A percentile compares a stretch with the other conserved stretches of the same genome.
Evolutionary conservation across 2,888 invertebrate genomes (phyloP).

Genomic region (Oscheius sp.): DNA sequence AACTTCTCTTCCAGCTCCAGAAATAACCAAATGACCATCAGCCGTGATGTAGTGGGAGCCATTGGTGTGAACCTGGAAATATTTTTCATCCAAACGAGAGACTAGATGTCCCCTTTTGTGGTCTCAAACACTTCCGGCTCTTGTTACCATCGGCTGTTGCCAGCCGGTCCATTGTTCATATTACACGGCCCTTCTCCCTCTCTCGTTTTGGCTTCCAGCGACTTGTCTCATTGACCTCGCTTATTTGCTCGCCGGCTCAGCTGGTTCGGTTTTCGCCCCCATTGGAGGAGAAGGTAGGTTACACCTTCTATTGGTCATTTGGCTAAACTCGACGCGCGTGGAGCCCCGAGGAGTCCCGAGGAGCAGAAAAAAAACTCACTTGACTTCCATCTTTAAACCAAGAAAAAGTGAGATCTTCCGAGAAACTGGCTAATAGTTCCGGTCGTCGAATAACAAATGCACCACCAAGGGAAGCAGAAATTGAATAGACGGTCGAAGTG

Average conservation of each 20-base stretch:
- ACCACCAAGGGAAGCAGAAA: slow-evolving; percentile 4
- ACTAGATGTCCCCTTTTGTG: background rate
- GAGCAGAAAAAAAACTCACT: background rate
- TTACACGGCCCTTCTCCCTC: background rate
- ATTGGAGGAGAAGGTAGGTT: slow-evolving; percentile 18
- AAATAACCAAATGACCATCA: slow-evolving; percentile 58
- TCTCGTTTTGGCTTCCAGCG: slow-evolving; percentile 22
- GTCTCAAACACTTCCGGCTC: slow-evolving; percentile 8
- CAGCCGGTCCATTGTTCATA: slow-evolving; percentile 7
- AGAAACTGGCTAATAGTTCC: slow-evolving; percentile 1
- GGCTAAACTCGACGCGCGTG: background rate
- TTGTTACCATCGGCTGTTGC: slow-evolving; percentile 11
- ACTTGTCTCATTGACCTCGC: slow-evolving; percentile 31
- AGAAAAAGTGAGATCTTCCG: slow-evolving; percentile 5
- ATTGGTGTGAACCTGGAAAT: slow-evolving; percentile 38
- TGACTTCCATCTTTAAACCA: slow-evolving; percentile 27
- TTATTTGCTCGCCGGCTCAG: slow-evolving; percentile 30
- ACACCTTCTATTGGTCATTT: slow-evolving; percentile 18
- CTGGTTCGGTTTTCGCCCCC: slow-evolving; percentile 32
- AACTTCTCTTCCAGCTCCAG: slow-evolving; percentile 36
- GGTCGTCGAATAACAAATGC: slow-evolving; percentile 17
- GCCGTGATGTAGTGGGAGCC: slow-evolving; percentile 55
- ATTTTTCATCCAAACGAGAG: background rate
- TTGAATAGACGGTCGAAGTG: slow-evolving; percentile 9
- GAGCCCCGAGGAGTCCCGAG: background rate